These are phyloP conservation scores for Chelonia mydas DNA, from an alignment of 2,797 vertebrate genomes.

Conservation along the genomic window DNA sequence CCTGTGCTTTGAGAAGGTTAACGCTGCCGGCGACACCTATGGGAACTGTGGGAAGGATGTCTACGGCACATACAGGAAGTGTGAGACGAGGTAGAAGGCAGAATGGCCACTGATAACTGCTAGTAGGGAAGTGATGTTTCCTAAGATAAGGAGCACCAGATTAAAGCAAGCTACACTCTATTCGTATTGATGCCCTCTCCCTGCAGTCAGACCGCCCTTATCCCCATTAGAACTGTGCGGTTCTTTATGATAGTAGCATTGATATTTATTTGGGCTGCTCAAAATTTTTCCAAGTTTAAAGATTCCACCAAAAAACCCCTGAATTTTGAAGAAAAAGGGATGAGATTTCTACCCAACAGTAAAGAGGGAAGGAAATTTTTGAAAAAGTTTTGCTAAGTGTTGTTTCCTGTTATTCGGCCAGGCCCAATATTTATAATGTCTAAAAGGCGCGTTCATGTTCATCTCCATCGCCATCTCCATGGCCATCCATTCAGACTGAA, in stretches of 20 bases:
- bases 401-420: neutral
- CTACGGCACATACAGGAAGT: constrained; percentile 89
- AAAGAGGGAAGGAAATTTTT: neutral
- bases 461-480: neutral
- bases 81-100: constrained; percentile 85
- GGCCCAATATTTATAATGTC: neutral
- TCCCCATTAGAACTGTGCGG: neutral
- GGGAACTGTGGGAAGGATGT: constrained; percentile 97
- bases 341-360: neutral
- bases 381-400: neutral
- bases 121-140: neutral
- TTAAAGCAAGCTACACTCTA: neutral
- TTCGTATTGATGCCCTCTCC: neutral
- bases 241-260: neutral
- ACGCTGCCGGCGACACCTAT: constrained; percentile 91
- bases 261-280: neutral
- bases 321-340: neutral
- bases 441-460: neutral
- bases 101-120: neutral
- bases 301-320: neutral
- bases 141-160: neutral
- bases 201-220: neutral
- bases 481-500: neutral
- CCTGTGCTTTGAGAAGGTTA: constrained; percentile 92
- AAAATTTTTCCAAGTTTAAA: neutral